phyloP scores from a whole-genome alignment of 2,113 vertebrate genomes.

The Oncorhynchus masou region DNA sequence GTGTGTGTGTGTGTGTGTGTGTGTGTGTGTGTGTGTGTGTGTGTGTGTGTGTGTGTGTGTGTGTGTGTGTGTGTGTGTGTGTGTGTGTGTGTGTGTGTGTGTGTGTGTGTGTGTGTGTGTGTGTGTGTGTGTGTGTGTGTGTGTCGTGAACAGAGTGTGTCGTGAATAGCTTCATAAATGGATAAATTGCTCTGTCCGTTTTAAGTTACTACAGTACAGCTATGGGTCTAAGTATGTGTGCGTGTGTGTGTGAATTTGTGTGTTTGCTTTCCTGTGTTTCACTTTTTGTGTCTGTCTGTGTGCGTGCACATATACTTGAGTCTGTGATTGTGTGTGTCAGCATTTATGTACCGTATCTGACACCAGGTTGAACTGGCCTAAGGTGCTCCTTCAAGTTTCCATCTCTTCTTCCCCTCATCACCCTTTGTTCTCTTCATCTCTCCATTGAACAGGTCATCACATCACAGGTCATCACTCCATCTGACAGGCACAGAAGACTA shows the following conservation, averaged over 20 bases:
- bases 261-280: not conserved
- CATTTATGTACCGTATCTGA: too few relatives aligned
- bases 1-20: not conserved
- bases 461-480: not conserved
- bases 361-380: not conserved
- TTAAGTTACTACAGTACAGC: slow-evolving; percentile 60
- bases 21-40: too few relatives aligned
- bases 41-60: too few relatives aligned
- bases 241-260: slow-evolving; percentile 37
- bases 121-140: too few relatives aligned
- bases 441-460: not conserved
- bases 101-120: not conserved
- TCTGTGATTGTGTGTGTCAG: not conserved
- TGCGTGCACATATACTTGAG: too few relatives aligned
- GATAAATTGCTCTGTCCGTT: slow-evolving; percentile 62
- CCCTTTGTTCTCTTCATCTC: not conserved
- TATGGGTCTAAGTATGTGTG: slow-evolving; percentile 37
- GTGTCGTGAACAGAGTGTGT: slow-evolving; percentile 2
- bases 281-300: too few relatives aligned
- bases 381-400: not conserved
- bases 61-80: not conserved
- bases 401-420: not conserved
- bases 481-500: not conserved
- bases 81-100: too few relatives aligned
- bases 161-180: slow-evolving; percentile 65